Evolutionary conservation across 1,140 invertebrate species (phyloP).

Genomic region (Brachionus calyciflorus): DNA sequence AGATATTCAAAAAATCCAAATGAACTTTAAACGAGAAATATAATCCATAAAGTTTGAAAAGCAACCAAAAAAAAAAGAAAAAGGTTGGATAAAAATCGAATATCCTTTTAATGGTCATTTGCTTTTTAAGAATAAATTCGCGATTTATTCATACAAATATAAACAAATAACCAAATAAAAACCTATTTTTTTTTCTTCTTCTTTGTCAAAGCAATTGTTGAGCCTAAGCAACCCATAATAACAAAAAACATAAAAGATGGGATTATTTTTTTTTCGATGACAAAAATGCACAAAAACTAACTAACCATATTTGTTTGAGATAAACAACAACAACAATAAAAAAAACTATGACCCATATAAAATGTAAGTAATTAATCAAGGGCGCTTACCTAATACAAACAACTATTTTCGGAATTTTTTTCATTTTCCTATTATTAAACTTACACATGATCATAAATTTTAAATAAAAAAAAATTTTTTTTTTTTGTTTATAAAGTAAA

Average conservation of each 20-base stretch:
- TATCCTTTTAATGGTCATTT: background rate
- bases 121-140: slow-evolving; percentile 4
- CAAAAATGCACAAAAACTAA: no score
- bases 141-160: slow-evolving; percentile 13
- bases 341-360: slow-evolving; percentile 14
- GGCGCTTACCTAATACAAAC: slow-evolving; percentile 39
- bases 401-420: slow-evolving; percentile 20
- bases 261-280: no score
- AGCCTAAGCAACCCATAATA: no score
- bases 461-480: slow-evolving; percentile 1
- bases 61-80: background rate
- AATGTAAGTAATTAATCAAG: slow-evolving; percentile 15
- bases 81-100: background rate
- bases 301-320: no score
- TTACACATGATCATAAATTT: background rate
- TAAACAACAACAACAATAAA: no score
- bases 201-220: no score
- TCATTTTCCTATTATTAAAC: background rate
- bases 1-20: background rate
- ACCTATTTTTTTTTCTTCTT: no score
- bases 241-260: no score
- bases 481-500: slow-evolving; percentile 23
- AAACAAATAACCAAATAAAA: background rate
- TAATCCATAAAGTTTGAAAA: background rate
- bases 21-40: background rate